These are phyloP conservation scores for Mormyrus iriodes DNA, from an alignment of 2,113 vertebrate genomes.

Conservation along the genomic window DNA sequence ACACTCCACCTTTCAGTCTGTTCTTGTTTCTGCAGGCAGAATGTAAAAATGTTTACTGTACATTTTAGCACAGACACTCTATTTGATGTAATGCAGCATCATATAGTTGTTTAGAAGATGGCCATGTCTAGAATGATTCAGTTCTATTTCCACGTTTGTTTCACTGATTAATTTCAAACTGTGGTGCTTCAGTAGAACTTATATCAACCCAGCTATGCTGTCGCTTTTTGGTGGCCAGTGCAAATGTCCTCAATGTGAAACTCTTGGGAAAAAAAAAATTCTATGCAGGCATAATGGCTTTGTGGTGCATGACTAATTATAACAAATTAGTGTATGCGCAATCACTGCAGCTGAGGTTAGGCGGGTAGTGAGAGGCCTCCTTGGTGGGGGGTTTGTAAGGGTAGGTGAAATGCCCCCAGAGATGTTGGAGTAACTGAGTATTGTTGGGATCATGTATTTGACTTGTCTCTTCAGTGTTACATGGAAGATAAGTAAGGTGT, in stretches of 20 bases:
- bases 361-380: neutral
- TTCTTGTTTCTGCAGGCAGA: neutral
- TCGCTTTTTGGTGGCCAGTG: neutral
- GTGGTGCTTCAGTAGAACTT: neutral
- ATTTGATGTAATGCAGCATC: neutral
- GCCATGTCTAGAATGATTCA: neutral
- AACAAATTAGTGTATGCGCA: neutral
- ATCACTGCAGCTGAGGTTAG: neutral
- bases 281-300: neutral
- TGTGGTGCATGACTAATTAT: neutral
- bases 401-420: neutral
- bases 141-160: neutral
- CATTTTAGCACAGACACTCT: neutral
- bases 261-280: neutral
- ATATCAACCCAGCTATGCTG: neutral
- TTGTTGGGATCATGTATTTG: neutral
- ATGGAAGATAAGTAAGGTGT: neutral
- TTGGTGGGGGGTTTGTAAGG: neutral
- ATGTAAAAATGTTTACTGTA: slow-evolving; percentile 9
- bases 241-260: neutral
- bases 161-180: neutral
- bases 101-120: neutral
- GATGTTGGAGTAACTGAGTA: neutral
- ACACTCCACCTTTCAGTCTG: neutral
- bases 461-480: neutral